These are phyloP conservation scores for Cydia pomonella DNA, from an alignment of 1,140 invertebrate species.

Conservation along the genomic window DNA sequence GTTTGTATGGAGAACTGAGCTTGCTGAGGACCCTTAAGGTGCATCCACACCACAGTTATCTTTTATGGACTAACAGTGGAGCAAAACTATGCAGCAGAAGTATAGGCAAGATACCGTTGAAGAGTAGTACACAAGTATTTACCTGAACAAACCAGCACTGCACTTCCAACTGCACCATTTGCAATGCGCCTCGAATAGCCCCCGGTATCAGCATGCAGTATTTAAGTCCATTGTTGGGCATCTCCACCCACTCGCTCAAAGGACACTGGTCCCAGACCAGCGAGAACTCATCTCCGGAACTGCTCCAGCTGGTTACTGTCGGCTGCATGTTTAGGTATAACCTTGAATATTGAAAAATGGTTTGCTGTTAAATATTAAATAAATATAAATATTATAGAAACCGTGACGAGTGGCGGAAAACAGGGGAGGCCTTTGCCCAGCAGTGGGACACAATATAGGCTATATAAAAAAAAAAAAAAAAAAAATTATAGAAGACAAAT, in stretches of 20 bases:
- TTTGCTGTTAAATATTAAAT: background rate
- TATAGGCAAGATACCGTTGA: too few species aligned
- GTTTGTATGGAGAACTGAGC: too few species aligned
- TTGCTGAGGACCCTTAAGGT: too few species aligned
- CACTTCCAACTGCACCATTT: constrained; percentile 96
- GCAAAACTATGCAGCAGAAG: too few species aligned
- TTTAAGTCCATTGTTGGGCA: constrained; percentile 96
- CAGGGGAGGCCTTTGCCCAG: too few species aligned
- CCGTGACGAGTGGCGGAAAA: too few species aligned
- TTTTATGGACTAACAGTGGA: too few species aligned
- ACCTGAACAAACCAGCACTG: constrained; percentile 89
- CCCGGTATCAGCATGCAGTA: constrained; percentile 98
- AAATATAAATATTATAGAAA: too few species aligned
- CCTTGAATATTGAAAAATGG: constrained; percentile 82
- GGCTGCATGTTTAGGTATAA: constrained; percentile 96
- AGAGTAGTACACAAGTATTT: constrained; percentile 34
- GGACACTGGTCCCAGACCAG: constrained; percentile 97
- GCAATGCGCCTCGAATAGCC: constrained; percentile 95
- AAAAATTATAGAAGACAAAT: too few species aligned
- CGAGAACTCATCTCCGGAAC: constrained; percentile 97
- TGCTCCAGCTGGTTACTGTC: constrained; percentile 95
- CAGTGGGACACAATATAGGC: too few species aligned
- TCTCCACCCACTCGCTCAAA: constrained; percentile 98
- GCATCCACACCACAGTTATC: too few species aligned
- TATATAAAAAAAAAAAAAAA: too few species aligned